phyloP scores from a whole-genome alignment of 2,888 invertebrate species.

The Neoaliturus tenellus region DNA sequence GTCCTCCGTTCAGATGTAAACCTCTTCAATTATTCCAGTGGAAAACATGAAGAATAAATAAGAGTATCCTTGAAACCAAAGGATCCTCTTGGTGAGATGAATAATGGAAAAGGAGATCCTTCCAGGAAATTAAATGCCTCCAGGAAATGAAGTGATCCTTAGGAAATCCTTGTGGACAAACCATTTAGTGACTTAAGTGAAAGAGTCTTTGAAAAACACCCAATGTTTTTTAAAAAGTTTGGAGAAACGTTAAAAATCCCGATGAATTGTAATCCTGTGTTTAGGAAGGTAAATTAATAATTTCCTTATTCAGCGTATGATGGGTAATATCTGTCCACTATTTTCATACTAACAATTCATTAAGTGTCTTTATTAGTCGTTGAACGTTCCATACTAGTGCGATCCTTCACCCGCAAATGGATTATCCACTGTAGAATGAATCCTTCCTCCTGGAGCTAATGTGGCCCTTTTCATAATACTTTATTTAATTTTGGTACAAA shows the following conservation, averaged over 20 bases:
- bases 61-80: slow-evolving; percentile 14
- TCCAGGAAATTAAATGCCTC: slow-evolving; percentile 34
- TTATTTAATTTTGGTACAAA: slow-evolving; percentile 51
- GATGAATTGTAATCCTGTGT: background rate
- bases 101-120: slow-evolving; percentile 36
- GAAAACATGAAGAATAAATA: slow-evolving; percentile 18
- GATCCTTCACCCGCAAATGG: slow-evolving; percentile 50
- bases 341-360: background rate
- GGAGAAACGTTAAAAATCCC: background rate
- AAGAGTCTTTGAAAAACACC: background rate
- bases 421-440: slow-evolving; percentile 51
- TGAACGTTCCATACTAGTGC: slow-evolving; percentile 28
- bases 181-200: slow-evolving; percentile 32
- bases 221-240: background rate
- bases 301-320: background rate
- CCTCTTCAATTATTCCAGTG: slow-evolving; percentile 45
- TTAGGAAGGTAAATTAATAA: background rate
- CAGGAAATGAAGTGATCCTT: slow-evolving; percentile 37
- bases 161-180: slow-evolving; percentile 37
- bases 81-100: slow-evolving; percentile 33
- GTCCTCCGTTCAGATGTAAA: slow-evolving; percentile 19
- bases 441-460: slow-evolving; percentile 47
- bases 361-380: background rate
- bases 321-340: background rate
- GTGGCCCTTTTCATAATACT: slow-evolving; percentile 24